Evolutionary conservation across 2,113 vertebrate species (phyloP).

Genomic region (Lophotis ruficrista): DNA sequence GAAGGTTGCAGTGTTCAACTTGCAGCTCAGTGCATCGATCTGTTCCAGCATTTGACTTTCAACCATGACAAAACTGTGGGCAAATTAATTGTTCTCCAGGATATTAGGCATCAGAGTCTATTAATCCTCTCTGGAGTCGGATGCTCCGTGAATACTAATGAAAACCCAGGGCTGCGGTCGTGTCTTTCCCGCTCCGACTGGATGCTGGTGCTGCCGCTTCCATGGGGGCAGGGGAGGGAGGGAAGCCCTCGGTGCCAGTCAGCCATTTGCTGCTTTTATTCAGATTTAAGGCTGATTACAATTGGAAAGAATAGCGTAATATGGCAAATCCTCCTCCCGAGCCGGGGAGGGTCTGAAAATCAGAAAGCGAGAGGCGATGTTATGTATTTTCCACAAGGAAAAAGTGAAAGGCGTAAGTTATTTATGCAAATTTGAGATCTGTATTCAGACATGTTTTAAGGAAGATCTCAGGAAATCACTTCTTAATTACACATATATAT

Average conservation of each 20-base stretch:
- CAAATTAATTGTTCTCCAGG: conserved; percentile 99
- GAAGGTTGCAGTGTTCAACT: conserved; percentile 90
- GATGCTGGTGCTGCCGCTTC: conserved; percentile 30
- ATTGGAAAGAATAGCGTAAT: conserved; percentile 57
- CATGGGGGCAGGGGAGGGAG: conserved; percentile 28
- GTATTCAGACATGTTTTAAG: conserved; percentile 67
- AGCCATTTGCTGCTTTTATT: conserved; percentile 57
- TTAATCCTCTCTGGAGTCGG: conserved; percentile 98
- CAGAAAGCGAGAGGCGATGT: conserved; percentile 27
- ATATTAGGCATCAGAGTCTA: conserved; percentile 99
- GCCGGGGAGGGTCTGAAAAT: conserved; percentile 37
- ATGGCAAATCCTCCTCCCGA: conserved; percentile 61
- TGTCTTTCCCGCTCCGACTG: conserved; percentile 72
- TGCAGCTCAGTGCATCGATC: conserved; percentile 94
- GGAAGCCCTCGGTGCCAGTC: not conserved
- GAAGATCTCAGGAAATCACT: conserved; percentile 72
- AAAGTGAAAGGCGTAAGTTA: conserved; percentile 67
- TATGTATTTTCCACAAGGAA: conserved; percentile 55
- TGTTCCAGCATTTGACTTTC: conserved; percentile 99
- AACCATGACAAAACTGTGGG: conserved; percentile 99
- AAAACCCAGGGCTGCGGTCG: conserved; percentile 80
- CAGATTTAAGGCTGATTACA: conserved; percentile 63
- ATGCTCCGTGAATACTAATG: conserved; percentile 96
- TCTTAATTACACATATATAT: conserved; percentile 76
- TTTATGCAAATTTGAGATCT: conserved; percentile 77